Conservation (phyloP, 2,113 vertebrate genomes). For the Sinocyclocheilus maitianheensis region DNA sequence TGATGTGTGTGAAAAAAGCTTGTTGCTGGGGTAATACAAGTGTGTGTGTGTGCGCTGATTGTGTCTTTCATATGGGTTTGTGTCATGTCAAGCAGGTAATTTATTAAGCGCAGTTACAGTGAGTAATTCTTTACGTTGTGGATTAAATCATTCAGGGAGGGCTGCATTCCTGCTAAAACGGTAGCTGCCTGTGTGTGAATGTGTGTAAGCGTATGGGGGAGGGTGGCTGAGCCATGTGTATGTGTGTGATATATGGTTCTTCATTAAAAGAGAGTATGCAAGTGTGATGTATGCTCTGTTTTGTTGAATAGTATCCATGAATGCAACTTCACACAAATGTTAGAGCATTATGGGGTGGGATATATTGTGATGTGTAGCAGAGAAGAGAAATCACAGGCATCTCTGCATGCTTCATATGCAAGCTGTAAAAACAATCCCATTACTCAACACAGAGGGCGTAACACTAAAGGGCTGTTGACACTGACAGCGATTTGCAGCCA, state of each 20-base stretch:
- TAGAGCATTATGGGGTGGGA: not conserved
- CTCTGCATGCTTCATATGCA: not conserved
- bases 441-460: not conserved
- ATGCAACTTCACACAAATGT: slow-evolving; percentile 14
- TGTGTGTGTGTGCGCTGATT: slow-evolving; percentile 15
- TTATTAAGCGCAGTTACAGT: not conserved
- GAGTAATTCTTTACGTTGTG: not conserved
- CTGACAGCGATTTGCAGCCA: not conserved
- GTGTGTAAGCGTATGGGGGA: slow-evolving; percentile 25
- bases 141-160: not conserved
- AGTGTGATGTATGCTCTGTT: slow-evolving; percentile 30
- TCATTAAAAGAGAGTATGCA: slow-evolving; percentile 35
- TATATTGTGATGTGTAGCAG: slow-evolving; percentile 5
- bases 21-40: slow-evolving; percentile 52
- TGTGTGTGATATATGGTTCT: slow-evolving; percentile 17
- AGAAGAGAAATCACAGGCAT: too few species aligned
- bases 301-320: not conserved
- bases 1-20: slow-evolving; percentile 49
- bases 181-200: slow-evolving; percentile 17
- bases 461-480: not conserved
- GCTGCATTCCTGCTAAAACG: slow-evolving; percentile 20
- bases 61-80: not conserved
- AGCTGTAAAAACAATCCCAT: not conserved
- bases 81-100: not conserved
- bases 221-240: not conserved